These are phyloP conservation scores for Bombus confusus DNA, from an alignment of 1,140 invertebrate species.

Conservation along the genomic window DNA sequence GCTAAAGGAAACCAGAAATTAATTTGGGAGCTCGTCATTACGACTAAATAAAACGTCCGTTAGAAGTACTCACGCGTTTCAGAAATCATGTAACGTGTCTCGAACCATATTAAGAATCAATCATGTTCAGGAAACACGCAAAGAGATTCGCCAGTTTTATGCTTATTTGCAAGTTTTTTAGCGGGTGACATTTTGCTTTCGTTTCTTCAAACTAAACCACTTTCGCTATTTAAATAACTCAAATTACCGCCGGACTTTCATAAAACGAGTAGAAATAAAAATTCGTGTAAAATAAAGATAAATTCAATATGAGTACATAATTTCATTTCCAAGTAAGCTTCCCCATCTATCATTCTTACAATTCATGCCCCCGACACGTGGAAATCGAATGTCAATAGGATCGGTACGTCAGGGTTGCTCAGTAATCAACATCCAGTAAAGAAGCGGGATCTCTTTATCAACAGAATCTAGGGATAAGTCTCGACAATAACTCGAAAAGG, in stretches of 20 bases:
- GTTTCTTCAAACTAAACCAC: background rate
- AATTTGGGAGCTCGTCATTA: slow-evolving; percentile 36
- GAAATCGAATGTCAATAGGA: slow-evolving; percentile 2
- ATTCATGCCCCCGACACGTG: background rate
- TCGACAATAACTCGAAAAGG: slow-evolving; percentile 3
- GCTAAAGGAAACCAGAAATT: slow-evolving; percentile 32
- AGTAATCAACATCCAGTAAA: slow-evolving; percentile 36
- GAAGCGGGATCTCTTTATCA: slow-evolving; percentile 28
- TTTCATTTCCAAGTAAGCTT: background rate
- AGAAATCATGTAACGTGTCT: background rate
- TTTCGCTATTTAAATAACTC: background rate
- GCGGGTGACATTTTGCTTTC: background rate
- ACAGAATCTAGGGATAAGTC: slow-evolving; percentile 11
- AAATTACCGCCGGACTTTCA: background rate
- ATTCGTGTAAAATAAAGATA: background rate
- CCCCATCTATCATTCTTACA: background rate
- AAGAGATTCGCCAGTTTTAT: background rate
- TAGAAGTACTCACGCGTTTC: background rate
- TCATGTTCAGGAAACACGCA: slow-evolving; percentile 1
- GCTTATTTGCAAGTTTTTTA: background rate
- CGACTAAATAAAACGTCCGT: slow-evolving; percentile 37
- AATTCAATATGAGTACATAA: background rate
- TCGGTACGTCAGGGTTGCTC: slow-evolving; percentile 33
- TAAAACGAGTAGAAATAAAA: background rate
- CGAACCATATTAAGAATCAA: slow-evolving; percentile 13